Percentiles rank a stretch among this genome's conserved stretches.
Conservation (phyloP, 2,113 vertebrate genomes). For the Trematomus loennbergii region DNA sequence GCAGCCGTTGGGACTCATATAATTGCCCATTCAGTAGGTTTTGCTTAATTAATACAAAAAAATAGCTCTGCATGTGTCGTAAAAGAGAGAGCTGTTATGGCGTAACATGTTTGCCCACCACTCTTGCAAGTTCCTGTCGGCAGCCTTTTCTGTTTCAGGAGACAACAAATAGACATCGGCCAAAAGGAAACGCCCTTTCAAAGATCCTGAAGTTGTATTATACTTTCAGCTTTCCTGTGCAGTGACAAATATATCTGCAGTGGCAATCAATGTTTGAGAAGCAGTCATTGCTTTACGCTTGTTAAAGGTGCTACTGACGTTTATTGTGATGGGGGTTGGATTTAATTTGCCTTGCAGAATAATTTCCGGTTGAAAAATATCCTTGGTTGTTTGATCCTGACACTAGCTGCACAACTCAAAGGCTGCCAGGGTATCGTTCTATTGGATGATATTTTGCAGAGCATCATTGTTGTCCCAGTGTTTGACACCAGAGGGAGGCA, state of each 20-base stretch:
- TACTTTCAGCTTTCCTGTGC: not conserved
- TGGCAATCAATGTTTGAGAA: not conserved
- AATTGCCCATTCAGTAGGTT: not conserved
- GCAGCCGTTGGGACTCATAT: not conserved
- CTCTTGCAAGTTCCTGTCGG: slow-evolving; percentile 27
- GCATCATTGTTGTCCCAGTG: slow-evolving; percentile 34
- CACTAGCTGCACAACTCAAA: not conserved
- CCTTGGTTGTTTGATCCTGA: not conserved
- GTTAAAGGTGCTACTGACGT: not conserved
- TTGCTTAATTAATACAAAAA: not conserved
- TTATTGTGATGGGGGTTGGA: no score
- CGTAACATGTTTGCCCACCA: not conserved
- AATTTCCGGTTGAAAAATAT: not conserved
- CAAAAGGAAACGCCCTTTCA: slow-evolving; percentile 21
- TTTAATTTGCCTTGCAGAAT: not conserved
- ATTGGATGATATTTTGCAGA: not conserved
- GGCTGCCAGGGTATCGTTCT: not conserved
- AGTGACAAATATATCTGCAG: not conserved
- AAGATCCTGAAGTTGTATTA: not conserved
- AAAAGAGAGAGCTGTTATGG: not conserved
- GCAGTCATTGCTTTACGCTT: not conserved
- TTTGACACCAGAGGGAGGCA: slow-evolving; percentile 74
- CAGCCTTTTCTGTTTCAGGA: slow-evolving; percentile 7
- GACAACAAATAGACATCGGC: slow-evolving; percentile 19
- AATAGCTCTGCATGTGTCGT: not conserved